Percentiles rank a stretch among this genome's conserved stretches.
These are phyloP conservation scores for Melanostigma gelatinosum DNA, from an alignment of 2,113 vertebrate species.

Conservation along the genomic window DNA sequence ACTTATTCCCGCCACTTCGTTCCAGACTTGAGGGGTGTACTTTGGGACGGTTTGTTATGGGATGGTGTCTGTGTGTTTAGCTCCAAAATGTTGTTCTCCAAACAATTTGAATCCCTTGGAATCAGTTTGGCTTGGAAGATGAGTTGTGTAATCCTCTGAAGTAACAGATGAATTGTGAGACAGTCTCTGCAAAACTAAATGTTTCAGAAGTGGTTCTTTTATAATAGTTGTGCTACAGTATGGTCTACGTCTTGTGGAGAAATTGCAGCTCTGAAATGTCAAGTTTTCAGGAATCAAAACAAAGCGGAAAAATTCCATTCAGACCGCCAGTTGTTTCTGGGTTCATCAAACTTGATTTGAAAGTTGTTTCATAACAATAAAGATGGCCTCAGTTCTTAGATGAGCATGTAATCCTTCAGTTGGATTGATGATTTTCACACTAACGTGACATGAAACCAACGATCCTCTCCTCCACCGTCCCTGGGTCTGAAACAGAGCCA, in stretches of 20 bases:
- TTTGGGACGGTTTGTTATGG: constrained; percentile 19
- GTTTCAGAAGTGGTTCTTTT: constrained; percentile 26
- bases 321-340: not conserved
- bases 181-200: not conserved
- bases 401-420: constrained; percentile 8
- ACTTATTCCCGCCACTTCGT: constrained; percentile 33
- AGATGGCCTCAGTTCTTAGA: constrained; percentile 9
- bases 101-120: not conserved
- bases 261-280: constrained; percentile 15
- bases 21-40: constrained; percentile 15
- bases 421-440: constrained; percentile 27
- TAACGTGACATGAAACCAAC: not conserved
- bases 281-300: constrained; percentile 15
- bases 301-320: not conserved
- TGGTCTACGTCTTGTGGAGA: constrained; percentile 19
- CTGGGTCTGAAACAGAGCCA: not conserved
- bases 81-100: not conserved
- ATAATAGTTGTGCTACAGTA: not conserved
- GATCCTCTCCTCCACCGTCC: not conserved
- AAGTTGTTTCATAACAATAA: constrained; percentile 29
- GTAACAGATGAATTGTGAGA: not conserved
- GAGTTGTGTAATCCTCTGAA: not conserved
- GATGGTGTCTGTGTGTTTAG: constrained; percentile 24
- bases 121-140: not conserved
- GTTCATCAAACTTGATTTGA: constrained; percentile 36